Evolutionary conservation across 2,797 vertebrate genomes (phyloP).

Genomic region (Tangara arthus): DNA sequence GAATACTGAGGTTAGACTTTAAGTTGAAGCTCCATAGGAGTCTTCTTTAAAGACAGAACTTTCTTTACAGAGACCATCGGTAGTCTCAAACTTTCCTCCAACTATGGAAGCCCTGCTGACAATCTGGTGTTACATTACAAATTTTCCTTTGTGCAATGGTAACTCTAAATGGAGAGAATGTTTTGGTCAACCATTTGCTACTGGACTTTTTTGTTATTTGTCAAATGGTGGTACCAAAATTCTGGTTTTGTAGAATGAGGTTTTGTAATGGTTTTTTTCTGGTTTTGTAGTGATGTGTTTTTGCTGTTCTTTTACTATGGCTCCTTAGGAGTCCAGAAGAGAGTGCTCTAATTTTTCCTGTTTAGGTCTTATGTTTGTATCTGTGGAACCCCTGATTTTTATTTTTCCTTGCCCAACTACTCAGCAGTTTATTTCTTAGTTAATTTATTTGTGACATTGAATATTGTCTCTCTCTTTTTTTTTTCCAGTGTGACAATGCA

Average conservation of each 20-base stretch:
- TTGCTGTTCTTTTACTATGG: background rate
- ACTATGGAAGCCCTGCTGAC: background rate
- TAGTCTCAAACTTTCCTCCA: background rate
- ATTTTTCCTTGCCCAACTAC: background rate
- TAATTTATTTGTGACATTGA: background rate
- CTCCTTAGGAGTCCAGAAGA: background rate
- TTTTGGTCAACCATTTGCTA: background rate
- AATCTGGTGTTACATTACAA: background rate
- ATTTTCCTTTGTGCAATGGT: background rate
- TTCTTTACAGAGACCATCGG: background rate
- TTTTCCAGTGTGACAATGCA: slow-evolving; percentile 91
- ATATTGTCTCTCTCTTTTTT: background rate
- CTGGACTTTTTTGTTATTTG: background rate
- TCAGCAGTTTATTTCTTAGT: background rate
- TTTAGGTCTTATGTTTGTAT: background rate
- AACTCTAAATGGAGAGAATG: background rate
- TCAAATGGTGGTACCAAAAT: background rate
- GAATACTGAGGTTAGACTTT: background rate
- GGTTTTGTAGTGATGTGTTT: rapidly evolving
- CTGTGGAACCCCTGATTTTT: background rate
- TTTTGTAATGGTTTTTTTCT: no score
- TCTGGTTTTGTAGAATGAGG: background rate
- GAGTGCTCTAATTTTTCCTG: background rate
- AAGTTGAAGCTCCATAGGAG: background rate
- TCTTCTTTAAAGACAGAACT: background rate